These are phyloP conservation scores for Paedocypris sp. DNA, from an alignment of 2,113 vertebrate genomes.

Conservation along the genomic window DNA sequence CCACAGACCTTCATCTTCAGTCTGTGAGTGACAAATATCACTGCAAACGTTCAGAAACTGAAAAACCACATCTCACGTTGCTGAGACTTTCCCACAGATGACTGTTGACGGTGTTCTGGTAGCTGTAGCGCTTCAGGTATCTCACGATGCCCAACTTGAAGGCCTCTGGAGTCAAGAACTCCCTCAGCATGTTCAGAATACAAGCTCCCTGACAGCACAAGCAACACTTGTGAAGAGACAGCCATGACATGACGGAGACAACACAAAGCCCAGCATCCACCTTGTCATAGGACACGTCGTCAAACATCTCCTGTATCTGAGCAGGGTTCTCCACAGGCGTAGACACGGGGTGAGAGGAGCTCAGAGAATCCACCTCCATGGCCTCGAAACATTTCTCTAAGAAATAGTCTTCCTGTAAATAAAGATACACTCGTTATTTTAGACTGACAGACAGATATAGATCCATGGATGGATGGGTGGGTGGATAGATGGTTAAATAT, in stretches of 20 bases:
- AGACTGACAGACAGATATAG: neutral
- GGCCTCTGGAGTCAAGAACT: constrained; percentile 68
- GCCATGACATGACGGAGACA: no score
- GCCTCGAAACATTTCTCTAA: constrained; percentile 73
- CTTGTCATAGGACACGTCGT: constrained; percentile 84
- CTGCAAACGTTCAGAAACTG: no score
- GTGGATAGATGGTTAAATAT: no score
- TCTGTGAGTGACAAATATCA: no score
- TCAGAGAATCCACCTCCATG: constrained; percentile 79
- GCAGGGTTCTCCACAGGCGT: constrained; percentile 73
- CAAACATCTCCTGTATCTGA: constrained; percentile 87
- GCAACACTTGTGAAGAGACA: no score
- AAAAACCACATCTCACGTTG: no score
- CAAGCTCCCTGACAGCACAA: constrained; percentile 69
- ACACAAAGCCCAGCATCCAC: constrained; percentile 40
- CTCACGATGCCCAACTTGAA: constrained; percentile 75
- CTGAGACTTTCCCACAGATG: constrained; percentile 80
- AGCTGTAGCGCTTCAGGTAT: constrained; percentile 76
- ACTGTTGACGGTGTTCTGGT: constrained; percentile 75
- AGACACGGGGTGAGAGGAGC: constrained; percentile 81
- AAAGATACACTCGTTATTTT: neutral
- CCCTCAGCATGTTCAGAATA: constrained; percentile 80
- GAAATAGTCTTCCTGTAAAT: constrained; percentile 71
- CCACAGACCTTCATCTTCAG: no score
- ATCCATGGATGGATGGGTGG: no score